Conservation (phyloP, 2,888 invertebrate genomes). For the Graphium colonna region DNA sequence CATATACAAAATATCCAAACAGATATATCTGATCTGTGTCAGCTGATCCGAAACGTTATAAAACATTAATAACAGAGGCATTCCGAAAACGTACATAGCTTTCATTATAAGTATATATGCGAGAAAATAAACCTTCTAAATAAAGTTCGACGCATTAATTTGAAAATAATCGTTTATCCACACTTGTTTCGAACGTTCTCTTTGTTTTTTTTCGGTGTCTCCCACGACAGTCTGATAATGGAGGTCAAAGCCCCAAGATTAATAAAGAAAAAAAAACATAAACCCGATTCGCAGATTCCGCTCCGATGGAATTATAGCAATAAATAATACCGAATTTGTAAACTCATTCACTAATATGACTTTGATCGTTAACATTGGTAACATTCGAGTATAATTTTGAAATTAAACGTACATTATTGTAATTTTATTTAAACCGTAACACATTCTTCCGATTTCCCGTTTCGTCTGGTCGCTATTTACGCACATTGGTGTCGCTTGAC, state of each 20-base stretch:
- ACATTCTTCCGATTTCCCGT: not conserved
- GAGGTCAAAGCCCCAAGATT: constrained; percentile 24
- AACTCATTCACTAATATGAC: constrained; percentile 13
- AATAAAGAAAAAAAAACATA: constrained; percentile 23
- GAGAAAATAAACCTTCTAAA: not conserved
- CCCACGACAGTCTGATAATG: constrained; percentile 23
- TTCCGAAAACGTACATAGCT: not conserved
- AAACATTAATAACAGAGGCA: constrained; percentile 2
- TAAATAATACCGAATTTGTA: constrained; percentile 18
- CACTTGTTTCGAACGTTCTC: constrained; percentile 8
- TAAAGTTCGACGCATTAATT: not conserved
- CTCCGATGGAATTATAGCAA: constrained; percentile 15
- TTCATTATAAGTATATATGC: not conserved
- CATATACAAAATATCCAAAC: not conserved
- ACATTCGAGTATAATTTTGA: not conserved
- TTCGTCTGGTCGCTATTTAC: not conserved
- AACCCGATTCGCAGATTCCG: constrained; percentile 22
- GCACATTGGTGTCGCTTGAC: not conserved
- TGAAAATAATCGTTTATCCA: not conserved
- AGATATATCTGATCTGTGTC: too few relatives aligned
- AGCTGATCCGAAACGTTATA: constrained; percentile 19
- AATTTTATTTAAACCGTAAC: not conserved
- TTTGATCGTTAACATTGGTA: not conserved
- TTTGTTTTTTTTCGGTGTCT: constrained; percentile 18
- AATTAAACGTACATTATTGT: not conserved